Percentiles rank a stretch among this genome's conserved stretches.
These are phyloP conservation scores for Botia almorhae DNA, from an alignment of 2,797 vertebrate species.

Conservation along the genomic window DNA sequence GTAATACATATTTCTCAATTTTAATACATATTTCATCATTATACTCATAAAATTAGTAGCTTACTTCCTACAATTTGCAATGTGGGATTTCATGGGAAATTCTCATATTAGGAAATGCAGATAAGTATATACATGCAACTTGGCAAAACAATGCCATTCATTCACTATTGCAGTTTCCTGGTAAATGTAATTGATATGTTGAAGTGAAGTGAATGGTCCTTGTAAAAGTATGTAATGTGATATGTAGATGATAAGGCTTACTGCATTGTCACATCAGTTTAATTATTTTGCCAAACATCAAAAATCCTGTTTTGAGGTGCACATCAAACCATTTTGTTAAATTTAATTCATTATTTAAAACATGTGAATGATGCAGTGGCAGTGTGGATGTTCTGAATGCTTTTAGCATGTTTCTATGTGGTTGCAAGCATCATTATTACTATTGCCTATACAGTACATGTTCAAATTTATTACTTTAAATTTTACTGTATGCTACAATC, in stretches of 20 bases:
- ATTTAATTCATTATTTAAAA: too few relatives aligned
- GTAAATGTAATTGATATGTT: neutral
- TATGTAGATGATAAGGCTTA: neutral
- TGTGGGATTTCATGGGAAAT: neutral
- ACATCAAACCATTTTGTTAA: neutral
- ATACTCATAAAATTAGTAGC: too few relatives aligned
- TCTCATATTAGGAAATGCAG: constrained; percentile 1
- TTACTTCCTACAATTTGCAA: neutral
- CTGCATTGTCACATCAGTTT: neutral
- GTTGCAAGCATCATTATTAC: too few relatives aligned
- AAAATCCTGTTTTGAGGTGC: neutral
- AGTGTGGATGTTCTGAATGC: too few relatives aligned
- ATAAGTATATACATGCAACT: neutral
- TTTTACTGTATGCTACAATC: too few relatives aligned
- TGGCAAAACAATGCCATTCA: neutral
- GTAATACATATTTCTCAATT: neutral
- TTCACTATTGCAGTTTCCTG: neutral
- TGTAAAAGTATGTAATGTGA: neutral
- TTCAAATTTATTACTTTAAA: too few relatives aligned
- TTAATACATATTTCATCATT: neutral
- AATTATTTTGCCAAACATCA: neutral
- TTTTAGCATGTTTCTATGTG: too few relatives aligned
- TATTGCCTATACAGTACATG: too few relatives aligned
- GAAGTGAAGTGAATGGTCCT: neutral
- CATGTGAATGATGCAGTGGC: too few relatives aligned